Percentiles rank a stretch among this genome's conserved stretches.
These are phyloP conservation scores for Xestobium rufovillosum DNA, from an alignment of 2,888 invertebrate genomes.

Conservation along the genomic window DNA sequence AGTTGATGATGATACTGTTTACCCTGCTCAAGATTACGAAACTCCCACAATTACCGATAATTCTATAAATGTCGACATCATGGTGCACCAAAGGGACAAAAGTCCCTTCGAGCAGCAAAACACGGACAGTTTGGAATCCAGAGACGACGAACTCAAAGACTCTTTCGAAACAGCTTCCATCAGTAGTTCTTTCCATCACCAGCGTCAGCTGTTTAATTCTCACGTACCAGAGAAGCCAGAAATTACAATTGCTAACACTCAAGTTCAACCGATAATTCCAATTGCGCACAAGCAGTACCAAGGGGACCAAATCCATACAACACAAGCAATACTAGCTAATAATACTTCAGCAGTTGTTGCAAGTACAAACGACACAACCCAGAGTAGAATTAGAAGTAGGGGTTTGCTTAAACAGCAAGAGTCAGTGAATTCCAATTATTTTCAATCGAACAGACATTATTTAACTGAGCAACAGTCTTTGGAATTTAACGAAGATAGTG, in stretches of 20 bases:
- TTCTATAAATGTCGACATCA: no score
- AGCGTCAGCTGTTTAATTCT: no score
- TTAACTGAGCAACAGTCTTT: slow-evolving; percentile 8
- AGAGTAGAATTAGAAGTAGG: slow-evolving; percentile 23
- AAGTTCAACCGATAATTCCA: neutral
- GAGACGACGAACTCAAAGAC: slow-evolving; percentile 49
- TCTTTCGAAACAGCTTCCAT: slow-evolving; percentile 50
- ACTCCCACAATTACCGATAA: no score
- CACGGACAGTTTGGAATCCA: slow-evolving; percentile 49
- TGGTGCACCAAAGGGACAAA: no score
- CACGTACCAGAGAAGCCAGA: no score
- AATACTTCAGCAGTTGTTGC: slow-evolving; percentile 35
- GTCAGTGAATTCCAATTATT: slow-evolving; percentile 38
- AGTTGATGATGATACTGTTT: no score
- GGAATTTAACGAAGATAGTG: slow-evolving; percentile 4
- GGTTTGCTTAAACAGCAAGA: slow-evolving; percentile 46
- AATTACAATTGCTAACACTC: neutral
- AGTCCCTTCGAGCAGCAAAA: slow-evolving; percentile 43
- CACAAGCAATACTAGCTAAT: slow-evolving; percentile 33
- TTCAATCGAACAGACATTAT: slow-evolving; percentile 19
- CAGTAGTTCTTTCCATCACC: slow-evolving; percentile 40
- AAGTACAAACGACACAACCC: slow-evolving; percentile 12
- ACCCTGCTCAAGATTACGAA: no score
- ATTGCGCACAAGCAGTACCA: slow-evolving; percentile 29
- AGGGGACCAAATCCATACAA: slow-evolving; percentile 33